Evolutionary conservation across 2,888 invertebrate genomes (phyloP).

Genomic region (Drosophila pseudotalamancana): DNA sequence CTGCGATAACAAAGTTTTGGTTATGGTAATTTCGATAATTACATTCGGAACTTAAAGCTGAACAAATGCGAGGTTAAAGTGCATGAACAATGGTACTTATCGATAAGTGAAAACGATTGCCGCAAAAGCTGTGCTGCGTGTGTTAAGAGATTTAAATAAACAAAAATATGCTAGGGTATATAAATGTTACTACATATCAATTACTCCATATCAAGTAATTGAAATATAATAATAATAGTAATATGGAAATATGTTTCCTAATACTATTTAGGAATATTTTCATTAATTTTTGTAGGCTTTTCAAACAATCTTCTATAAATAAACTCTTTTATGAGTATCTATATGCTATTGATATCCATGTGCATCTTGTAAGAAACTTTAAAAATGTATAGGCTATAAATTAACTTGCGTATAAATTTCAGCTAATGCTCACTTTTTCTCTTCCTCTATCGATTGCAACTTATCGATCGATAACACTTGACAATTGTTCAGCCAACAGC

Average conservation of each 20-base stretch:
- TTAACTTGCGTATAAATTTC: background rate
- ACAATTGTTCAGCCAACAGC: background rate
- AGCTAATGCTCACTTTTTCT: no score
- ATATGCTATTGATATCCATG: no score
- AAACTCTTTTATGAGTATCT: no score
- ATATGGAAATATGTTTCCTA: background rate
- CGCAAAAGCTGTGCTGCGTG: no score
- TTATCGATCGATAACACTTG: conserved; percentile 17
- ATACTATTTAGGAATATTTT: no score
- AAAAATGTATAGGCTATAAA: no score
- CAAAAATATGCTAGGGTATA: no score
- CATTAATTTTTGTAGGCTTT: no score
- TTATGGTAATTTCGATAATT: conserved; percentile 32
- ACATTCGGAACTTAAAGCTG: conserved; percentile 2
- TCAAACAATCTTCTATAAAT: no score
- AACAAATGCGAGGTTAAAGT: background rate
- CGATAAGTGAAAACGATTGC: background rate
- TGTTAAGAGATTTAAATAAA: background rate
- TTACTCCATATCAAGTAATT: background rate
- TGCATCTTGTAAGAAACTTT: no score
- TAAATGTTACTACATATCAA: background rate
- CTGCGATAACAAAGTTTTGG: conserved; percentile 21
- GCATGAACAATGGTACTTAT: background rate
- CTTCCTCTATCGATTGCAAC: background rate
- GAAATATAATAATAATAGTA: background rate